Conservation (phyloP, 2,888 invertebrate species). For the Tetrapedia diversipes region DNA sequence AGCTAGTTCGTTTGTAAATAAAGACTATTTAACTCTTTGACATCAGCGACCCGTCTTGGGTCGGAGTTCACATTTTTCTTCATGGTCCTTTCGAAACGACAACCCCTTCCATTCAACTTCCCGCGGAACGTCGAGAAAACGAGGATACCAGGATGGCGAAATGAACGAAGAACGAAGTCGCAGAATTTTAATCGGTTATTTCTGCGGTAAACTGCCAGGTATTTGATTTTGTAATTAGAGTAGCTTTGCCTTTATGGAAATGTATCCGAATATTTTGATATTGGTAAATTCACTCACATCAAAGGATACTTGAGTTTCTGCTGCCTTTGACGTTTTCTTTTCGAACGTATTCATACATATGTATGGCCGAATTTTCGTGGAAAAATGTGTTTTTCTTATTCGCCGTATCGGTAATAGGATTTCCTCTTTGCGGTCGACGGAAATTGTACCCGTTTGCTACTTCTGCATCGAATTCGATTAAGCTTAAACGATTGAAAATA, state of each 20-base stretch:
- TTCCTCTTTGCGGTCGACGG: too few species aligned
- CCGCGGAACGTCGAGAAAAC: background rate
- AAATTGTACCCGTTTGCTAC: too few species aligned
- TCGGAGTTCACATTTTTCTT: too few species aligned
- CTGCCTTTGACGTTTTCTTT: background rate
- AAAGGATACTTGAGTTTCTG: background rate
- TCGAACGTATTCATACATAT: background rate
- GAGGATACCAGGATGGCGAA: background rate
- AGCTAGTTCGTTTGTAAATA: slow-evolving; percentile 83
- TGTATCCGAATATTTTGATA: background rate
- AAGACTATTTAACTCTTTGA: slow-evolving; percentile 82
- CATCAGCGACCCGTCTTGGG: slow-evolving; percentile 29
- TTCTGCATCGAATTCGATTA: too few species aligned
- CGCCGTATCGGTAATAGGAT: too few species aligned
- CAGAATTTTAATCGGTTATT: slow-evolving; percentile 32
- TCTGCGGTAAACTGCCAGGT: background rate
- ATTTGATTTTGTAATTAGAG: slow-evolving; percentile 26
- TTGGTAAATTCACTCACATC: background rate
- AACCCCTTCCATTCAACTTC: too few species aligned
- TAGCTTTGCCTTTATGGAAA: background rate
- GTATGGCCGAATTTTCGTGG: too few species aligned
- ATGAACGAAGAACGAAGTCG: background rate
- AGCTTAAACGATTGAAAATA: too few species aligned
- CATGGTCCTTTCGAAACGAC: background rate
- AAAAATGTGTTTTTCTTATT: too few species aligned